Base-by-base conservation (phyloP, 2,113 vertebrate genomes). In the Psilopsiagon aurifrons region DNA sequence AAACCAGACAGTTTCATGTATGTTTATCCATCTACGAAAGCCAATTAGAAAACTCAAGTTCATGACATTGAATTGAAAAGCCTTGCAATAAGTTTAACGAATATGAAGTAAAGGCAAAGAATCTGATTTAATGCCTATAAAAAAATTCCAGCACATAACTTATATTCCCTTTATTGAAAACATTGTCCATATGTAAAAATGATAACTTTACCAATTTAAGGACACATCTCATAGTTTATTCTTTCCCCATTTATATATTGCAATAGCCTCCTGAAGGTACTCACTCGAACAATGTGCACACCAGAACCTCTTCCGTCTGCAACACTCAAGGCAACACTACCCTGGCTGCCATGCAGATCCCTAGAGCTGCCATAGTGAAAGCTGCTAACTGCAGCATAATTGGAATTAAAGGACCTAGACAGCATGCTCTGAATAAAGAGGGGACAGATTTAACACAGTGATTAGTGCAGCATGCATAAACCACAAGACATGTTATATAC, bases 341-440 rank as follows among this genome's bases (percentile, higher is more conserved):
- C 98, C 95, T 99, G 99, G 99, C 99, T 99, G 98, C 98, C 98
- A 98, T 98, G 98, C 98, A 99, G 98, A 95, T 99, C 99, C 98
- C 99, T 99, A 99, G 98, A 99, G 98, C 99, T 99, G 98, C 98
- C 98, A 98, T 98, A 99, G 98, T 98, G 98, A 98, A 98, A 98
- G 98, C 97, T 98, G 98, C 98, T 99, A 98, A 99, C 98, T 94
- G 99, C 98, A 97, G 98, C 98, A 57, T 98, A 98, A 99, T 98
- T 98, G 98, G 98, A 99, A 98, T 99, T 99, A 99, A 98, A 99
- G 98, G 99, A 99, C 98, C 99, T 98, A 98, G 99, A 99, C 98
- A 99, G 98, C 97, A 98, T 97, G 90, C 98, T 99, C 99, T 99
- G 98, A 99, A 98, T 98, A 98, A 97, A 98, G 98, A 98, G 96